phyloP scores from a whole-genome alignment of 1,140 invertebrate species.

The Hermatobates lingyangjiaoensis region DNA sequence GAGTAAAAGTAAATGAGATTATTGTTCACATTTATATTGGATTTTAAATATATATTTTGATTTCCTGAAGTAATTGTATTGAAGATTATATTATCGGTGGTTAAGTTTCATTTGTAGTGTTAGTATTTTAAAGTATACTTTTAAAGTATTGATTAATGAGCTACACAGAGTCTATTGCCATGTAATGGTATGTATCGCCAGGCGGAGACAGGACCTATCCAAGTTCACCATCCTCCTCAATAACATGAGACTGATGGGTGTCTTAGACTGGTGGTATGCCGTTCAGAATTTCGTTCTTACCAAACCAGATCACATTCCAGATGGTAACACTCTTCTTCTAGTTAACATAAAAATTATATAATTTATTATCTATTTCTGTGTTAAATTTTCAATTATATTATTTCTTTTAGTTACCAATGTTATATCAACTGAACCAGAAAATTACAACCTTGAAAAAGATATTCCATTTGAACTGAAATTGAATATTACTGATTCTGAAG shows the following conservation, averaged over 20 bases:
- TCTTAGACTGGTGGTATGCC: slow-evolving; percentile 83
- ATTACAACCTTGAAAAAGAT: slow-evolving; percentile 13
- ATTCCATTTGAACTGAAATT: slow-evolving; percentile 67
- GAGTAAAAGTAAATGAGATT: too few relatives aligned
- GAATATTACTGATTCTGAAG: slow-evolving; percentile 86
- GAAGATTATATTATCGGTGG: background rate
- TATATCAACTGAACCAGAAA: background rate
- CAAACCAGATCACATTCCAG: slow-evolving; percentile 14
- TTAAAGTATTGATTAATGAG: background rate
- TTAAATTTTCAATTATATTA: too few relatives aligned
- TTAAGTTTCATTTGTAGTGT: background rate
- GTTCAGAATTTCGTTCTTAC: slow-evolving; percentile 56
- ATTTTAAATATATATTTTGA: too few relatives aligned
- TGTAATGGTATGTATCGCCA: slow-evolving; percentile 22
- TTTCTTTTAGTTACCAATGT: background rate
- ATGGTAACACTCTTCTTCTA: background rate
- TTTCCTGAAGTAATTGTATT: too few relatives aligned
- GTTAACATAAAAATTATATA: background rate
- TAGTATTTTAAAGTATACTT: background rate
- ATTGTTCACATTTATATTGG: too few relatives aligned
- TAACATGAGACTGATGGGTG: slow-evolving; percentile 85
- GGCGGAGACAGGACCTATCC: slow-evolving; percentile 40
- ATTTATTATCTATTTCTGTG: too few relatives aligned
- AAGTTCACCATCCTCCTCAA: slow-evolving; percentile 82
- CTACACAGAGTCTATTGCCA: too few relatives aligned